These are phyloP conservation scores for Sipha maydis DNA, from an alignment of 2,888 invertebrate species.

Conservation along the genomic window DNA sequence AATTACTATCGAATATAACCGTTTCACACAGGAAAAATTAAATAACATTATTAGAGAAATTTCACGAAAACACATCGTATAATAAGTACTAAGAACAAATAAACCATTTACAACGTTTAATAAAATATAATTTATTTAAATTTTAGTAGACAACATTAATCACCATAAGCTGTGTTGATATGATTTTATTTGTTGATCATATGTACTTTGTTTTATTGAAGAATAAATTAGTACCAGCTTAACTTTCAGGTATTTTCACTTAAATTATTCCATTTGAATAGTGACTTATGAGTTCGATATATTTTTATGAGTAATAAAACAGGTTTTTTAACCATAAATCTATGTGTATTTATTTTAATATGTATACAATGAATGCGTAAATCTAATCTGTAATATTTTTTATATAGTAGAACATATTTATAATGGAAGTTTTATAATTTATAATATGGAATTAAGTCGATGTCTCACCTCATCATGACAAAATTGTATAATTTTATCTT, in stretches of 20 bases:
- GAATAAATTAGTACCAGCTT: neutral
- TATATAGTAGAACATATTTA: too few relatives aligned
- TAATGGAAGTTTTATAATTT: too few relatives aligned
- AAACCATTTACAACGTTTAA: neutral
- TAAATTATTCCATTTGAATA: neutral
- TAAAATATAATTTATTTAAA: neutral
- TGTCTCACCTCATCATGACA: too few relatives aligned
- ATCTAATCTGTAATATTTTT: neutral
- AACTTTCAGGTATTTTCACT: neutral
- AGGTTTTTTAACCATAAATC: neutral
- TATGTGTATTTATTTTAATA: neutral
- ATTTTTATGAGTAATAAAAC: neutral
- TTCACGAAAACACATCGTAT: neutral
- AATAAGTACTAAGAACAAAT: neutral
- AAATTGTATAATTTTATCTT: too few relatives aligned
- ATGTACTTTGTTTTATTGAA: neutral
- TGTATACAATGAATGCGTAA: neutral
- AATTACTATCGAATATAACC: neutral
- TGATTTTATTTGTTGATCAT: constrained; percentile 12
- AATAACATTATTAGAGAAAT: neutral
- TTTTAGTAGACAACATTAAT: neutral
- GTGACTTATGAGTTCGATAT: neutral
- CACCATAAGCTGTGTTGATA: neutral
- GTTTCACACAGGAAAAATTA: neutral
- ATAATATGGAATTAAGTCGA: too few relatives aligned